These are phyloP conservation scores for Merops nubicus DNA, from an alignment of 2,113 vertebrate genomes.

Conservation along the genomic window DNA sequence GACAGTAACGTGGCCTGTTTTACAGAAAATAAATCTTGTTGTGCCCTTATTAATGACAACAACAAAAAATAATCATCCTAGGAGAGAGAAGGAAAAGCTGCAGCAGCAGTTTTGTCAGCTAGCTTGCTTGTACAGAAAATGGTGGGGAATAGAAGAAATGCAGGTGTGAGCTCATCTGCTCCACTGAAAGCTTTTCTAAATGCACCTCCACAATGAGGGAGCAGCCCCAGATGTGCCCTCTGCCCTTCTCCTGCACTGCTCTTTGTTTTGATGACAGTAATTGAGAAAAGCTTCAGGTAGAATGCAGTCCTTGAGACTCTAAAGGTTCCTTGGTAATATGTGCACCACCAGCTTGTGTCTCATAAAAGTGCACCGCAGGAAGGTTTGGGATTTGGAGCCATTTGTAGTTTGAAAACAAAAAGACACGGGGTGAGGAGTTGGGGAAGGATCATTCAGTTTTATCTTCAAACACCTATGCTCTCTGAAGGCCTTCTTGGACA, in stretches of 20 bases:
- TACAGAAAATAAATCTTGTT: slow-evolving; percentile 1
- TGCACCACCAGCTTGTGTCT: not conserved
- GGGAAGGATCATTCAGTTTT: not conserved
- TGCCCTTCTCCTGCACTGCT: not conserved
- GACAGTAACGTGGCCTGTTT: not conserved
- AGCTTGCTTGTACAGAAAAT: not conserved
- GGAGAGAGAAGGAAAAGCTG: not conserved
- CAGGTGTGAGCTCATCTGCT: fast-evolving
- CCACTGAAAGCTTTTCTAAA: not conserved
- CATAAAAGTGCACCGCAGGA: not conserved
- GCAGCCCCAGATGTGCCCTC: not conserved
- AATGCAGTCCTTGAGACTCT: not conserved
- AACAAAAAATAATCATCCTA: not conserved
- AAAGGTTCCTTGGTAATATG: not conserved
- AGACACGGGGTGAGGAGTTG: too few relatives aligned
- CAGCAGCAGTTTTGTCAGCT: not conserved
- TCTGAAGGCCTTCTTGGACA: not conserved
- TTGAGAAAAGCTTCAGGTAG: not conserved
- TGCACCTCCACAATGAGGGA: not conserved
- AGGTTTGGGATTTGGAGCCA: not conserved
- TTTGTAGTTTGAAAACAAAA: not conserved
- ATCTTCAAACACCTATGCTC: not conserved
- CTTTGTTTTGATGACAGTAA: not conserved
- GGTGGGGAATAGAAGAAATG: not conserved
- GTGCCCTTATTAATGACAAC: not conserved